Evolutionary conservation across 2,888 invertebrate species (phyloP).

Genomic region (Trichogramma dendrolimi): DNA sequence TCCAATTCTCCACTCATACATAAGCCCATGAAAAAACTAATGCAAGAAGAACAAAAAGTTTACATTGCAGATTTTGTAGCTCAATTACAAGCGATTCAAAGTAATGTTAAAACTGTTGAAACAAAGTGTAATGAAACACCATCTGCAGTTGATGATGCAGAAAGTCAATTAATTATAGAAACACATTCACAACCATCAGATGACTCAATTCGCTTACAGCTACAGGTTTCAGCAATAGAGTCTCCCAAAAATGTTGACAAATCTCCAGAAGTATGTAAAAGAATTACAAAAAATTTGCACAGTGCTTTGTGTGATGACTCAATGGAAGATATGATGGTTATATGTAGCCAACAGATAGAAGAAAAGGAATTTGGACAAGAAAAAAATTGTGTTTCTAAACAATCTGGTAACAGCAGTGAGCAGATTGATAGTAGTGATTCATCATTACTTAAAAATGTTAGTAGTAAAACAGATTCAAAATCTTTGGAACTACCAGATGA

Average conservation of each 20-base stretch:
- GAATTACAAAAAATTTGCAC: slow-evolving; percentile 8
- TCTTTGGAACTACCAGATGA: slow-evolving; percentile 29
- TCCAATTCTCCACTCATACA: slow-evolving; percentile 28
- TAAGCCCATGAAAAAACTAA: slow-evolving; percentile 25
- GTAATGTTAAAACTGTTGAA: slow-evolving; percentile 14
- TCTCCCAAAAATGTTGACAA: slow-evolving; percentile 11
- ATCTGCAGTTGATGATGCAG: slow-evolving; percentile 3
- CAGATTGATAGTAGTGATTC: slow-evolving; percentile 6
- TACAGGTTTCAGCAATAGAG: slow-evolving; percentile 19
- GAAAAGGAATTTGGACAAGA: slow-evolving; percentile 17
- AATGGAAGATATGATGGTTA: slow-evolving; percentile 24
- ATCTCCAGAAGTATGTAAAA: slow-evolving; percentile 4
- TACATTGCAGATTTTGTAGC: slow-evolving; percentile 22
- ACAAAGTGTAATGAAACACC: slow-evolving; percentile 9
- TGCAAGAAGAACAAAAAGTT: slow-evolving; percentile 23
- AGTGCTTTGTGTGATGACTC: slow-evolving; percentile 24
- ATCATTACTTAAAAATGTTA: neutral
- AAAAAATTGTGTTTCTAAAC: neutral
- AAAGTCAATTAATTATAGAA: slow-evolving; percentile 21
- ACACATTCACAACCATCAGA: slow-evolving; percentile 18
- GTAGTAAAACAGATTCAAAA: slow-evolving; percentile 14
- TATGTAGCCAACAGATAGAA: slow-evolving; percentile 28
- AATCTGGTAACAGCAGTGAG: slow-evolving; percentile 2
- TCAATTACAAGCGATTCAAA: slow-evolving; percentile 22
- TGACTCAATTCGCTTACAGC: slow-evolving; percentile 22